phyloP scores from a whole-genome alignment of 2,797 vertebrate species.

The Tiaroga cobitis region DNA sequence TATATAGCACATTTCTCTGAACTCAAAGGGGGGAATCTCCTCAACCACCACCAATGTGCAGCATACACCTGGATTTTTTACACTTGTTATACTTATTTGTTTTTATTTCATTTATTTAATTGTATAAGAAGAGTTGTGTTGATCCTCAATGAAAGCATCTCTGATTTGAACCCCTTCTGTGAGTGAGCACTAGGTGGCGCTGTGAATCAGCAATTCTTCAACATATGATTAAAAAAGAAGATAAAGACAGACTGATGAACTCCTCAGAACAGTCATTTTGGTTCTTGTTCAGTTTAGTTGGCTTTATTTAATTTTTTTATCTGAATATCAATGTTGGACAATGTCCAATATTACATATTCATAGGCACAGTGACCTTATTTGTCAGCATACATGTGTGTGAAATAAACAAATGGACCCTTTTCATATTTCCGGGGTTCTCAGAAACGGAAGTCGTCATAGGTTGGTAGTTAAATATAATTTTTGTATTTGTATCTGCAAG shows the following conservation, averaged over 20 bases:
- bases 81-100: background rate
- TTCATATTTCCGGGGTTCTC: background rate
- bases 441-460: too few relatives aligned
- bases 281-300: background rate
- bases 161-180: background rate
- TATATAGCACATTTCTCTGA: too few relatives aligned
- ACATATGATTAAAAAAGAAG: background rate
- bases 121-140: background rate
- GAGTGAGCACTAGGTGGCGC: conserved; percentile 23
- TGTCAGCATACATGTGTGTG: background rate
- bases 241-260: background rate
- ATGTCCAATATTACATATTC: background rate
- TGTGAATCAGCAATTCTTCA: background rate
- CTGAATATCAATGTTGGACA: background rate
- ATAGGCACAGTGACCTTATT: background rate
- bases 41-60: too few relatives aligned
- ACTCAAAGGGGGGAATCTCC: too few relatives aligned
- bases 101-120: background rate
- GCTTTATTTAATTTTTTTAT: background rate
- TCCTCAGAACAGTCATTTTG: background rate
- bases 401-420: background rate
- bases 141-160: background rate
- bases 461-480: background rate
- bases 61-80: background rate
- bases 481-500: background rate